Evolutionary conservation across 2,113 vertebrate genomes (phyloP).

Genomic region (Engystomops pustulosus): DNA sequence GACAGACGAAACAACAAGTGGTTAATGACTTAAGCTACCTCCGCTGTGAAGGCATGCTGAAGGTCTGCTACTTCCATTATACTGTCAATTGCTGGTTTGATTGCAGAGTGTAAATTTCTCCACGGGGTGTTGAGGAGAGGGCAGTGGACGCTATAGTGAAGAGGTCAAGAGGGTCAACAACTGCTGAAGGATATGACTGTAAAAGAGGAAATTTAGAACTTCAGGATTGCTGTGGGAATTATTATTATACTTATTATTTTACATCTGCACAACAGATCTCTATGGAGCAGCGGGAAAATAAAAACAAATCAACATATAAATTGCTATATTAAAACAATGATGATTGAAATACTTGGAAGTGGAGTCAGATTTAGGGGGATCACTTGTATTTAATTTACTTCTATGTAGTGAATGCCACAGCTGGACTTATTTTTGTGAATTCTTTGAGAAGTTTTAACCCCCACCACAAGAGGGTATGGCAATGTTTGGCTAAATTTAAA

Average conservation of each 20-base stretch:
- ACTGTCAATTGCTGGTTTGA: constrained; percentile 39
- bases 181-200: constrained; percentile 32
- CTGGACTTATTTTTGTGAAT: no score
- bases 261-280: constrained; percentile 38
- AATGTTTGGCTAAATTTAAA: no score
- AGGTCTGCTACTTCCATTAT: constrained; percentile 37
- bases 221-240: constrained; percentile 33
- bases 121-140: constrained; percentile 20
- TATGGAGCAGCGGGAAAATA: constrained; percentile 10
- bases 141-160: constrained; percentile 26
- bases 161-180: constrained; percentile 27
- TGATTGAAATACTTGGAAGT: not conserved
- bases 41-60: constrained; percentile 39
- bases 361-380: not conserved
- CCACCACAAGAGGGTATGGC: no score
- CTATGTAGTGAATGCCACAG: no score
- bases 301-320: constrained; percentile 50
- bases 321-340: not conserved
- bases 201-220: constrained; percentile 42
- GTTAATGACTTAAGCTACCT: constrained; percentile 43
- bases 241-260: constrained; percentile 43
- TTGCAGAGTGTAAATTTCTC: constrained; percentile 52
- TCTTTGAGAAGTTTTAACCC: no score
- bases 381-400: not conserved
- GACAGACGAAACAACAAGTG: constrained; percentile 22